These are phyloP conservation scores for Magallana ariakensis DNA, from an alignment of 1,140 invertebrate species.

Conservation along the genomic window DNA sequence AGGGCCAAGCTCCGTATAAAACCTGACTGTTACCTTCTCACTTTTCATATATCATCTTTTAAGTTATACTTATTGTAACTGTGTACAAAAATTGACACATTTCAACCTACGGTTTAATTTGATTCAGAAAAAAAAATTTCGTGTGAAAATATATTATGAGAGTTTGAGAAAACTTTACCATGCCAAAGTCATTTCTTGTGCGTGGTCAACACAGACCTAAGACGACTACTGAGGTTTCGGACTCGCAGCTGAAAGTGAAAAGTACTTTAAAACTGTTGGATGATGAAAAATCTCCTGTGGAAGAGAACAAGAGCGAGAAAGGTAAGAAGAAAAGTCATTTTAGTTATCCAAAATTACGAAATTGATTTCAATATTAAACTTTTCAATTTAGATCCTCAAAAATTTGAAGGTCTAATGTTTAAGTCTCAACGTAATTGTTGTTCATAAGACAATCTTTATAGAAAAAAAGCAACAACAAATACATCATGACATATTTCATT, in stretches of 20 bases:
- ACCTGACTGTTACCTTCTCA: slow-evolving; percentile 22
- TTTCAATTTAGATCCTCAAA: no score
- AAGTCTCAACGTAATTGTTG: no score
- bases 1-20: slow-evolving; percentile 4
- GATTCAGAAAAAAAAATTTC: no score
- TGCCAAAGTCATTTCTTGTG: slow-evolving; percentile 23
- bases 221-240: neutral
- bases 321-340: neutral
- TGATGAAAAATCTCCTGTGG: neutral
- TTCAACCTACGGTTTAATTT: neutral
- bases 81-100: neutral
- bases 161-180: neutral
- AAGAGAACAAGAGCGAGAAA: neutral
- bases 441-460: no score
- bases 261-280: neutral
- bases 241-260: neutral
- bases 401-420: no score
- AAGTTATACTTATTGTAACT: slow-evolving; percentile 31
- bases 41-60: slow-evolving; percentile 30
- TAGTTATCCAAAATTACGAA: no score
- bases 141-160: neutral
- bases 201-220: slow-evolving; percentile 23
- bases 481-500: no score
- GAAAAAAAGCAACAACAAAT: no score
- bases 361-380: no score